Base-by-base conservation (phyloP, 2,113 vertebrate species). In the Pollimyrus isidori region DNA sequence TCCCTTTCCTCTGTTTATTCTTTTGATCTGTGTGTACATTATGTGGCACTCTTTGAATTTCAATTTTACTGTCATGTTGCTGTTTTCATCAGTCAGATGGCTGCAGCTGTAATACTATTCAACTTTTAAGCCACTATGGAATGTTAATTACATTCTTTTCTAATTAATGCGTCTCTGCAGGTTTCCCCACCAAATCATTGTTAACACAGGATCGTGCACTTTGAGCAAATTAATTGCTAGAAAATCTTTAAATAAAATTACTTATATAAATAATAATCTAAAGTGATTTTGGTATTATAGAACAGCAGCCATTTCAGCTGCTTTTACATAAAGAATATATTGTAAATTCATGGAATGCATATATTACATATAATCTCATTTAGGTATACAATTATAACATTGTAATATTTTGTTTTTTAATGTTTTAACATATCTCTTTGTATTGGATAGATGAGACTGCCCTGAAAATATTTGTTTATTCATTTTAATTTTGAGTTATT, bases 1-100 rank as follows among this genome's bases (percentile, higher is more conserved):
- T 95, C 95, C 94, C 94, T 46, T 93, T 91, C 93, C 93, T 93
- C 94, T 95, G 94, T 96, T 96, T 95, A 95, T 96, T 95, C 95
- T 95, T 96, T 95, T 96, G 95, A 96, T 96, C 95, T 95, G 94
- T 94, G 94, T 94, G 95, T 96, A 96, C 95, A 95, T 96, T 95
- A 95, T 96, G 93, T 94, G 90, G 92, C 92, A 93, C 95, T 93
- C 95, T 96, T 96, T 96, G 95, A 95, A 96, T 96, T 96, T 95
- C 92, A 94, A 94, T 95, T 96, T 93, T 92, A 94, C 95, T 96
- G 95, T 96, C 96, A 95, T 96, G 95, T 96, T 94, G 92, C 93
- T 94, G 94, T 95, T 96, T 96, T 95, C 95, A 96, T 96, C 95
- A 94, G 92, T 92, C 94, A 93, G 95, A 95, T 89, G 93, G 94